Percentiles rank a stretch among this genome's conserved stretches.
Evolutionary conservation across 2,888 invertebrate genomes (phyloP).

Genomic region (Poecilobothrus nobilitatus): DNA sequence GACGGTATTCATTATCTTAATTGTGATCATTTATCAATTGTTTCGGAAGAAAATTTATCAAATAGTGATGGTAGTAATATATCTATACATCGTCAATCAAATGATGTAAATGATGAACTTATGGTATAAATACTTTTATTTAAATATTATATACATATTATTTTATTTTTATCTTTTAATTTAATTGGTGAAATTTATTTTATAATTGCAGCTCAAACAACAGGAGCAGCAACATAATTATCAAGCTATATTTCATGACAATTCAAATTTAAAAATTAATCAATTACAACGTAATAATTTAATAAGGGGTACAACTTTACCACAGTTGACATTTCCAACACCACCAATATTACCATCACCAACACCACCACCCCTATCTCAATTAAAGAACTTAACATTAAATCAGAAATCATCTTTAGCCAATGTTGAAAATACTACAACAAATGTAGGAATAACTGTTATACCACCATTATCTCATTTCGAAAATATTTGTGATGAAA

Average conservation of each 20-base stretch:
- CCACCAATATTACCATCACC: background rate
- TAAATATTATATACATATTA: no score
- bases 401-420: no score
- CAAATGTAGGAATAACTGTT: conserved; percentile 14
- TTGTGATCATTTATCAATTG: conserved; percentile 68
- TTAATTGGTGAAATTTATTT: no score
- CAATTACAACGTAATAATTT: background rate
- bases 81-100: conserved; percentile 24
- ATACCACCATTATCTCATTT: conserved; percentile 42
- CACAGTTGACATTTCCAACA: background rate
- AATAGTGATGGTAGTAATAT: conserved; percentile 33
- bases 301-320: background rate
- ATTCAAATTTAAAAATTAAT: background rate
- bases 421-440: no score
- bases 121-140: background rate
- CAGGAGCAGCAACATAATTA: conserved; percentile 13
- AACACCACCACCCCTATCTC: no score
- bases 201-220: background rate
- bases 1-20: conserved; percentile 47
- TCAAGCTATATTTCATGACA: background rate
- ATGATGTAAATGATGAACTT: conserved; percentile 21
- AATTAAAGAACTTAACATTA: no score
- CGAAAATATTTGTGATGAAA: conserved; percentile 40
- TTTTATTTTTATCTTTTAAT: no score
- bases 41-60: conserved; percentile 59